These are phyloP conservation scores for Hetaerina americana DNA, from an alignment of 1,140 invertebrate genomes.

Conservation along the genomic window DNA sequence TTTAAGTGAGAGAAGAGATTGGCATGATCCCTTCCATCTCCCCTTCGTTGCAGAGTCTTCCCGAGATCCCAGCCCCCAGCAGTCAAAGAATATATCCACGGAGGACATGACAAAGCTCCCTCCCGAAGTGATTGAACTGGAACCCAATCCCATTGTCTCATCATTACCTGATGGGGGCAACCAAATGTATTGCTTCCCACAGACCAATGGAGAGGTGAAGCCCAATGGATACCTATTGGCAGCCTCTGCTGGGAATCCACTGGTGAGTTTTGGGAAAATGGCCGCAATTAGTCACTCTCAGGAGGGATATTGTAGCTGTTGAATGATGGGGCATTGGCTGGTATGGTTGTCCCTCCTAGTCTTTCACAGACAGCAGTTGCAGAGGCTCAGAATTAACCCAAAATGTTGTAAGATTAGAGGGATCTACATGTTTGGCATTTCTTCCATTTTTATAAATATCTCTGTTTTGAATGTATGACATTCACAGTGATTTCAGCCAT, in stretches of 20 bases:
- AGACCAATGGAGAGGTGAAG: slow-evolving; percentile 27
- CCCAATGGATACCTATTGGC: slow-evolving; percentile 27
- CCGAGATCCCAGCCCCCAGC: slow-evolving; percentile 38
- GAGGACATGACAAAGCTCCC: slow-evolving; percentile 25
- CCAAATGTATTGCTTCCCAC: slow-evolving; percentile 27
- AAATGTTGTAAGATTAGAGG: not conserved
- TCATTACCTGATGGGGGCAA: not conserved
- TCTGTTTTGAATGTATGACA: too few relatives aligned
- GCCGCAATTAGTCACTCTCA: not conserved
- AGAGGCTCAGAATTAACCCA: not conserved
- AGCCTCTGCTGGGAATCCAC: not conserved
- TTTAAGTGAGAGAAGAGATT: too few relatives aligned
- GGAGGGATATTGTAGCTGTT: too few relatives aligned
- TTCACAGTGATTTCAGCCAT: too few relatives aligned
- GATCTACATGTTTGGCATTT: too few relatives aligned
- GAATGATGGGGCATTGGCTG: too few relatives aligned
- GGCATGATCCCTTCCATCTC: too few relatives aligned
- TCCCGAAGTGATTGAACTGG: slow-evolving; percentile 3
- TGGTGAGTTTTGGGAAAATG: not conserved
- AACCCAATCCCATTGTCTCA: not conserved
- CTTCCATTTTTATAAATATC: too few relatives aligned
- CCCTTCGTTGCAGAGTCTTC: slow-evolving; percentile 32
- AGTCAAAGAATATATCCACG: slow-evolving; percentile 24
- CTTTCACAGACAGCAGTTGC: not conserved
- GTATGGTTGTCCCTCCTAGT: not conserved